Percentiles rank a stretch among this genome's conserved stretches.
These are phyloP conservation scores for Apodemia hepburni DNA, from an alignment of 2,888 invertebrate species.

Conservation along the genomic window DNA sequence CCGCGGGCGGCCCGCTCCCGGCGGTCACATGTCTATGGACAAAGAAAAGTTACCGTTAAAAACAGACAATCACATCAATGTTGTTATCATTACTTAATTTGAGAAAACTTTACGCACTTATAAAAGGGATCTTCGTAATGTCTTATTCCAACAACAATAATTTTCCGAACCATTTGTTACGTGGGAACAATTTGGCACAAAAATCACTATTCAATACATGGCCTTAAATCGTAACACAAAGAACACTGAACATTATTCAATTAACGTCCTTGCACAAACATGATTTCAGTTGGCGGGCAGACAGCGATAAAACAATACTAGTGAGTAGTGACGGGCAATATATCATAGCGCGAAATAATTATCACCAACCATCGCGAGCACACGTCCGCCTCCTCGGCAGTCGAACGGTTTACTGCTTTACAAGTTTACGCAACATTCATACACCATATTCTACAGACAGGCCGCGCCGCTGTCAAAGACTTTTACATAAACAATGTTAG, in stretches of 20 bases:
- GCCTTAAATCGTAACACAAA: slow-evolving; percentile 18
- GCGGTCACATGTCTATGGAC: slow-evolving; percentile 72
- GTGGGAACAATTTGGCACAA: slow-evolving; percentile 41
- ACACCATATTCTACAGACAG: slow-evolving; percentile 39
- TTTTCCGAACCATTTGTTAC: slow-evolving; percentile 69
- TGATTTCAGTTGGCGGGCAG: slow-evolving; percentile 43
- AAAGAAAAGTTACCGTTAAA: slow-evolving; percentile 38
- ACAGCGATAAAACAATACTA: slow-evolving; percentile 50
- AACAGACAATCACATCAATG: slow-evolving; percentile 27
- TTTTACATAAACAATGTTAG: neutral
- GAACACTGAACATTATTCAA: slow-evolving; percentile 39
- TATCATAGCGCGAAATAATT: slow-evolving; percentile 44
- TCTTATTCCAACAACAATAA: slow-evolving; percentile 67
- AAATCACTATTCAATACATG: slow-evolving; percentile 34
- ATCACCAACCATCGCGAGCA: slow-evolving; percentile 40
- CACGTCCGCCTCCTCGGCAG: slow-evolving; percentile 45
- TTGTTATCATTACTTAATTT: slow-evolving; percentile 5
- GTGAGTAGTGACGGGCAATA: slow-evolving; percentile 29
- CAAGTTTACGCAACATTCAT: slow-evolving; percentile 36
- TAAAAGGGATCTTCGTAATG: slow-evolving; percentile 74
- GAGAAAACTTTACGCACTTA: slow-evolving; percentile 42
- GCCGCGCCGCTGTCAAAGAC: slow-evolving; percentile 39
- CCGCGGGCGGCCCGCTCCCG: slow-evolving; percentile 66
- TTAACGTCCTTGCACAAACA: slow-evolving; percentile 51
- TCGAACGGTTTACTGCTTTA: slow-evolving; percentile 37